These are phyloP conservation scores for Polymixis flavicincta DNA, from an alignment of 2,888 invertebrate genomes.

Conservation along the genomic window DNA sequence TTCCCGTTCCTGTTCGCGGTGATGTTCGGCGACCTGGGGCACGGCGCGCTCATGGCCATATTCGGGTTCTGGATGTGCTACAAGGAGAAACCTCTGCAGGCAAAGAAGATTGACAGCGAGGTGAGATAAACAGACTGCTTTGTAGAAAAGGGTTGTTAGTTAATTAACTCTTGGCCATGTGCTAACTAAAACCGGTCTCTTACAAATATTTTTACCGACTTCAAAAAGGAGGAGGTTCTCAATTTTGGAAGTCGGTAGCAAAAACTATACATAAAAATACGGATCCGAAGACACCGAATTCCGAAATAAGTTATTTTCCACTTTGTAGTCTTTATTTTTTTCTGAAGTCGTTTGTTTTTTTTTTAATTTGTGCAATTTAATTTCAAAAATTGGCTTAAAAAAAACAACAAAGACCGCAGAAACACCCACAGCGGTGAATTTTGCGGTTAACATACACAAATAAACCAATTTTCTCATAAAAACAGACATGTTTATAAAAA, in stretches of 20 bases:
- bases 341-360: too few relatives aligned
- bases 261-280: too few relatives aligned
- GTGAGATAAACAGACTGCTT: slow-evolving; percentile 80
- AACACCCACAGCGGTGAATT: background rate
- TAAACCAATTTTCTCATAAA: background rate
- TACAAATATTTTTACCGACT: too few relatives aligned
- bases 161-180: background rate
- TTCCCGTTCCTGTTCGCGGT: slow-evolving; percentile 99
- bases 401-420: background rate
- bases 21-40: slow-evolving; percentile 99
- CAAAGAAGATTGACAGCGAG: slow-evolving; percentile 97
- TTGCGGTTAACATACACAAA: background rate
- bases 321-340: background rate
- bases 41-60: slow-evolving; percentile 97
- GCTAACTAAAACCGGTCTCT: background rate
- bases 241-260: too few relatives aligned
- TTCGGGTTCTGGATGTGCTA: slow-evolving; percentile 99
- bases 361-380: background rate
- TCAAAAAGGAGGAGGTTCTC: too few relatives aligned
- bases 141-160: background rate
- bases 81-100: slow-evolving; percentile 97
- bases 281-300: too few relatives aligned
- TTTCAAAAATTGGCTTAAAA: background rate
- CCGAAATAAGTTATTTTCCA: too few relatives aligned
- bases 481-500: background rate